A percentile compares a stretch with the other conserved stretches of the same genome.
Conservation (phyloP, 2,888 invertebrate genomes). For the Gari tellinella region DNA sequence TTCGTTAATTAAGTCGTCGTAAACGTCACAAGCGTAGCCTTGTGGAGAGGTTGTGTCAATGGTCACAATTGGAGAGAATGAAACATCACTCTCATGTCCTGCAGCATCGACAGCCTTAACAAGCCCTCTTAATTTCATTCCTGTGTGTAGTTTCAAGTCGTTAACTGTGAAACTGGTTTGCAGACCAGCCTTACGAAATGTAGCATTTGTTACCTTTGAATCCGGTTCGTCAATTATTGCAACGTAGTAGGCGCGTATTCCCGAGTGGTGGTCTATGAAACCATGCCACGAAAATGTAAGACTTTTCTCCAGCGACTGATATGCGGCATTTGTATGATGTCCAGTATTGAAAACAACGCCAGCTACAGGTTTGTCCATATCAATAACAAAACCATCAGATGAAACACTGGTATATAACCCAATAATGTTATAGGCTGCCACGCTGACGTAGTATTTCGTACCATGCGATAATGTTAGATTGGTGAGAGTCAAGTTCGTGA, state of each 20-base stretch:
- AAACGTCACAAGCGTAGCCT: slow-evolving; percentile 6
- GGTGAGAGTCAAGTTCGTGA: slow-evolving; percentile 25
- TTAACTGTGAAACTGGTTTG: slow-evolving; percentile 14
- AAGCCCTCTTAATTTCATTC: slow-evolving; percentile 15
- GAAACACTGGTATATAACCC: slow-evolving; percentile 20
- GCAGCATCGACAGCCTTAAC: slow-evolving; percentile 39
- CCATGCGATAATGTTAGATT: slow-evolving; percentile 46
- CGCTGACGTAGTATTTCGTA: slow-evolving; percentile 41
- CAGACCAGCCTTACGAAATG: slow-evolving; percentile 17
- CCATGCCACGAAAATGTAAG: slow-evolving; percentile 46
- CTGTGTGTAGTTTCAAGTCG: slow-evolving; percentile 13
- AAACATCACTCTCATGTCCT: slow-evolving; percentile 15
- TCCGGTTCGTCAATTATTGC: slow-evolving; percentile 9
- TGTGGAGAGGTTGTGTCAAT: slow-evolving; percentile 24
- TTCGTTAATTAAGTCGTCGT: background rate
- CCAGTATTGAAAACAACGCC: slow-evolving; percentile 63
- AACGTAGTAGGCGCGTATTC: slow-evolving; percentile 25
- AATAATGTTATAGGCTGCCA: slow-evolving; percentile 32
- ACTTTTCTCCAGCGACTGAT: slow-evolving; percentile 36
- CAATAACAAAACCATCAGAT: slow-evolving; percentile 39
- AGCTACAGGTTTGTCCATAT: slow-evolving; percentile 46
- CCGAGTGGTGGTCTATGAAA: slow-evolving; percentile 48
- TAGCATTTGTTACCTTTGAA: background rate
- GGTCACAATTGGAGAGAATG: background rate
- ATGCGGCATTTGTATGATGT: slow-evolving; percentile 34